Base-by-base conservation (phyloP, 1,140 invertebrate species). In the Zaprionus lachaisei region DNA sequence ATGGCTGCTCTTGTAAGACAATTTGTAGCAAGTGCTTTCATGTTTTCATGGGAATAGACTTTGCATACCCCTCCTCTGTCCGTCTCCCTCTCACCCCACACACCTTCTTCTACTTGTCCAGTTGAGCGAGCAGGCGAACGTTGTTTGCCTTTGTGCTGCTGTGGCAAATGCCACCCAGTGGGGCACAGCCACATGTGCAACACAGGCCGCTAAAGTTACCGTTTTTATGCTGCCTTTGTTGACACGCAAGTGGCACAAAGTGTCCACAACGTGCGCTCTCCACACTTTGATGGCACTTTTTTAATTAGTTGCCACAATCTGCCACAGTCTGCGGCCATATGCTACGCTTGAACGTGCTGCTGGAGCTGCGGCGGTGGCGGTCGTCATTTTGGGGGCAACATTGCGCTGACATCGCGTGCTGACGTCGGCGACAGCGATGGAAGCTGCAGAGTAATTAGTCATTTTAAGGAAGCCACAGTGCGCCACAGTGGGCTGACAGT, bases 1-100 rank as follows among this genome's bases (percentile, higher is more conserved):
- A 66, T 79, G 68, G 49, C 77, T 72, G 84, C 83, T 79, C 86
- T 90, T 90, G 85, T 90, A 85, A 83, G 80, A 90, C 85, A 90
- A 90, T 90, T 90, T 90, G 85, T 90, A 90, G 85, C 85, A 90
- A 90, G 85, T 90, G 86, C 85, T 90, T 85, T 76, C 85, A 90
- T 90, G 84, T 89, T 47, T 47, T 89, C 84, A 90, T 89, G 84
- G 84, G 84, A 89, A 89, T 86, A 87, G 77, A 79, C 77, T 90
- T 89, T 89, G 84, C 84, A 89, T 89, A 79, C 75, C 81, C 65
- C 15, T 0, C 41, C 41, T 7, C 41, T 3, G 1, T 15, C 38
- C 15, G 5, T 1, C n/a, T 7, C 9, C 31, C 31, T 9, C 31
- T 0, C 31, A 4, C 3, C 31, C 31, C 31, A 9, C 4, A 34